Evolutionary conservation across 2,797 vertebrate genomes (phyloP), one percentile per base, ranked within the genome.

Genomic region (Chaunax sp.): DNA sequence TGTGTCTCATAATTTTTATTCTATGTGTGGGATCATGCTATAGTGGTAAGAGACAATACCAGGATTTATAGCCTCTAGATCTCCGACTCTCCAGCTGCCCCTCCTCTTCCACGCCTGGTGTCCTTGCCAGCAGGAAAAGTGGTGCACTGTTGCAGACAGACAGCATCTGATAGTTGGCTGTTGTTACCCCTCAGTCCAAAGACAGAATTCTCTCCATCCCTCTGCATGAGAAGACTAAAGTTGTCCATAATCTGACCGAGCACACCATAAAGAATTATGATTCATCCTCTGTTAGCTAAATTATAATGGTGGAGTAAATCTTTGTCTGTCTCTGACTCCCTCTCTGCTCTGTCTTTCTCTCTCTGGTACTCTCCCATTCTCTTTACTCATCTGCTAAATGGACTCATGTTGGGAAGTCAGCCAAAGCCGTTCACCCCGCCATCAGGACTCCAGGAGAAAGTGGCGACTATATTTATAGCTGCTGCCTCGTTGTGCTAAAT

Each of bases 321-420:
- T 80, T 68, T 64, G 20, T 35, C 54, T 15, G 16, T 18, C 49
- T 62, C 25, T 41, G 15, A 25, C 25, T 55, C 23, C 13, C 33
- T 50, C n/a, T 41, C 33, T 66, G 33, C 15, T 57, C 47, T 46
- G 10, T 43, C 46, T 41, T 6, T 2, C 22, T 10, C 51, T 2
- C 22, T 16, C 56, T 19, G 44, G 23, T 23, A 1, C 37, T 47
- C 56, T 75, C 53, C 50, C 50, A 72, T 41, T 67, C 68, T 63
- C 81, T 82, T 82, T 69, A 81, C 83, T 93, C 89, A 92, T 94
- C 86, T 89, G 81, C 82, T 92, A 90, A 91, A 92, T 89, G 78
- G 89, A 80, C 72, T 83, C 81, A 82, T 67, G 62, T 74, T 84
- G 81, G 90, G 89, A 90, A 77, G 74, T 25, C 62, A 78, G 84